Conservation (phyloP, 2,113 vertebrate species). For the Lepus europaeus region DNA sequence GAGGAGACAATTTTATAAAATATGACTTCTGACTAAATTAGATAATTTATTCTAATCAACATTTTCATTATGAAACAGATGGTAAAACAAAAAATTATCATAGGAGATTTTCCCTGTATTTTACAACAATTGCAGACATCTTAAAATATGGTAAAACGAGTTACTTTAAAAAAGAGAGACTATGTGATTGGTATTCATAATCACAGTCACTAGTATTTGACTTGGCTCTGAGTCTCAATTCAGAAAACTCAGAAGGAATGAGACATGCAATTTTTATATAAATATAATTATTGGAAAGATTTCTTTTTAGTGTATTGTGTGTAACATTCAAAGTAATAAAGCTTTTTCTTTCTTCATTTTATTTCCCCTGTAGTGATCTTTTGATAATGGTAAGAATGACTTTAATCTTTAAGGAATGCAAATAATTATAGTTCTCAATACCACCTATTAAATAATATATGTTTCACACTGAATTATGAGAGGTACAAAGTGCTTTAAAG, state of each 20-base stretch:
- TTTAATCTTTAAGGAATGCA: background rate
- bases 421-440: background rate
- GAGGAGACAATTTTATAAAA: constrained; percentile 67
- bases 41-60: constrained; percentile 65
- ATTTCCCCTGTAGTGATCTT: background rate
- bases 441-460: background rate
- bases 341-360: background rate
- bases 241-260: background rate
- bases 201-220: background rate
- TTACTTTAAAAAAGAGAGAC: constrained; percentile 45
- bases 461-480: background rate
- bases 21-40: constrained; percentile 50
- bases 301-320: background rate
- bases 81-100: constrained; percentile 44
- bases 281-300: constrained; percentile 34
- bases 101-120: constrained; percentile 49
- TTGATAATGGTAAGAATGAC: background rate
- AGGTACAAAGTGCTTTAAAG: constrained; percentile 1
- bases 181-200: background rate
- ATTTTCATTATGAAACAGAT: constrained; percentile 61
- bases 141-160: constrained; percentile 32
- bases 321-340: background rate
- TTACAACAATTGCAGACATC: constrained; percentile 54
- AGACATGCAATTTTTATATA: background rate
- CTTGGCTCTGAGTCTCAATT: background rate